Evolutionary conservation across 2,113 vertebrate genomes (phyloP).

Genomic region (Rostratula benghalensis): DNA sequence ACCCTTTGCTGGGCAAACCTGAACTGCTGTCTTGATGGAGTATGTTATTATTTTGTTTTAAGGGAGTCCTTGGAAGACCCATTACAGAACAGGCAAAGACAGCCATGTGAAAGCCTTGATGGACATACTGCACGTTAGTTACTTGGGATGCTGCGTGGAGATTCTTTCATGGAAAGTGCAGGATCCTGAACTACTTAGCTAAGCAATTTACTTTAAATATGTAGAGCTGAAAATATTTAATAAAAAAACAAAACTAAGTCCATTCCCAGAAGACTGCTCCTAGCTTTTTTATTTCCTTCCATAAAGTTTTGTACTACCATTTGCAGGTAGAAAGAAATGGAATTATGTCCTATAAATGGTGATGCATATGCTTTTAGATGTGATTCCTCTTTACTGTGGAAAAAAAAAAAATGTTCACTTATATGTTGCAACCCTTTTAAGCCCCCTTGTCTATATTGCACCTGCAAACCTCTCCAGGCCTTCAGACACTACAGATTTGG

Average conservation of each 20-base stretch:
- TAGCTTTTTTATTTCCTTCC: not conserved
- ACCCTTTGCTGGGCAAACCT: conserved; percentile 72
- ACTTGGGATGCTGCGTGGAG: not conserved
- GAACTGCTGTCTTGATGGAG: conserved; percentile 77
- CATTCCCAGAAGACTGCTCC: not conserved
- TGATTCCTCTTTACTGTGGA: not conserved
- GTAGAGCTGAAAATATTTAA: not conserved
- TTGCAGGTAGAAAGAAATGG: not conserved
- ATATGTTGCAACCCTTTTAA: not conserved
- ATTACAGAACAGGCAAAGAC: not conserved
- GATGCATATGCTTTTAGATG: not conserved
- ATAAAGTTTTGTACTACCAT: not conserved
- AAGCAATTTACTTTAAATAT: not conserved
- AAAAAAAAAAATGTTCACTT: not conserved
- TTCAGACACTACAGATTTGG: not conserved
- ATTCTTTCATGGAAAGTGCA: not conserved
- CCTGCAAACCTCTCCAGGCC: not conserved
- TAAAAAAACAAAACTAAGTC: not conserved
- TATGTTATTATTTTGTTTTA: conserved; percentile 75
- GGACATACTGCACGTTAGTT: not conserved
- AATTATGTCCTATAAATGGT: not conserved
- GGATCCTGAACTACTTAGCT: not conserved
- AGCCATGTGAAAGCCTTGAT: not conserved
- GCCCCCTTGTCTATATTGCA: not conserved
- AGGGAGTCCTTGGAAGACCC: conserved; percentile 68